These are phyloP conservation scores for Bibio marci DNA, from an alignment of 2,888 invertebrate genomes.

Conservation along the genomic window DNA sequence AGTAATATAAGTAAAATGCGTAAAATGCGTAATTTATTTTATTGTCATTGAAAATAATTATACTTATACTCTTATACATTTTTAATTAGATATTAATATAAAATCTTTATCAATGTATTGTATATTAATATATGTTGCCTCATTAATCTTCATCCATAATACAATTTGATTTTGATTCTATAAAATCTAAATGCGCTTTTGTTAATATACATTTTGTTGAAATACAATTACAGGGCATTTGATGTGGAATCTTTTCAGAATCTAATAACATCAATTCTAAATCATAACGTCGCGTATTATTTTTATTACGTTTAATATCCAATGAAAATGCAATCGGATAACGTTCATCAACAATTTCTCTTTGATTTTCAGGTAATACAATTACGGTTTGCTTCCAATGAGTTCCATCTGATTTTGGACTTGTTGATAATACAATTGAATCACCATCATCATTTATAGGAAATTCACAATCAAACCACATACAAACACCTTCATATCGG, in stretches of 20 bases:
- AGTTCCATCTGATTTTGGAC: slow-evolving; percentile 54
- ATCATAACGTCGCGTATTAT: slow-evolving; percentile 25
- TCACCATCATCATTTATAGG: slow-evolving; percentile 39
- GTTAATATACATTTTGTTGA: slow-evolving; percentile 63
- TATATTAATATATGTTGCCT: too few relatives aligned
- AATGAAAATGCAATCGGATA: slow-evolving; percentile 56
- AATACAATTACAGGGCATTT: slow-evolving; percentile 59
- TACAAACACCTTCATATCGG: slow-evolving; percentile 52
- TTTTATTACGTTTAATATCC: slow-evolving; percentile 30
- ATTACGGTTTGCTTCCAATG: slow-evolving; percentile 94
- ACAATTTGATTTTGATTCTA: too few relatives aligned
- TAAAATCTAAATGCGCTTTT: slow-evolving; percentile 26
- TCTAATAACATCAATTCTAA: slow-evolving; percentile 53
- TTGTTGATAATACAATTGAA: slow-evolving; percentile 56
- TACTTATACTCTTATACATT: too few relatives aligned
- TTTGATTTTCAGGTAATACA: slow-evolving; percentile 48
- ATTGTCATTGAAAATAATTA: too few relatives aligned
- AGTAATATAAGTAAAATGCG: too few relatives aligned
- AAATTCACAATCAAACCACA: slow-evolving; percentile 69
- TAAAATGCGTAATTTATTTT: too few relatives aligned
- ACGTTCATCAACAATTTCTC: slow-evolving; percentile 28
- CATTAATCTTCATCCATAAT: too few relatives aligned
- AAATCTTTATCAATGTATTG: too few relatives aligned
- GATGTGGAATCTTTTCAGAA: slow-evolving; percentile 50
- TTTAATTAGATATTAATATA: too few relatives aligned